These are phyloP conservation scores for Caenorhabditis panamensis DNA, from an alignment of 2,888 invertebrate genomes.

Conservation along the genomic window DNA sequence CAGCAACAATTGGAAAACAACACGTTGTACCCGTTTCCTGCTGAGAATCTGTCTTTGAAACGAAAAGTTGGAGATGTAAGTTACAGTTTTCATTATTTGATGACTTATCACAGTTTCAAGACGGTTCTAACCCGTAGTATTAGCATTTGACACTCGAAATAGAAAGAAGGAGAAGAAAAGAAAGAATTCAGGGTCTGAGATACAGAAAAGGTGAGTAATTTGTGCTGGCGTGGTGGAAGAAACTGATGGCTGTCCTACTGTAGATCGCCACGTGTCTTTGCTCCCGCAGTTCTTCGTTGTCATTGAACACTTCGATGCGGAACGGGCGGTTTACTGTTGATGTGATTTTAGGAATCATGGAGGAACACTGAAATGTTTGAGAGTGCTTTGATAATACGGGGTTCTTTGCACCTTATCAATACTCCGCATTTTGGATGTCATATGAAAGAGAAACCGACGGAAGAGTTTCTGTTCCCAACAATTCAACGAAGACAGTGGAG, in stretches of 20 bases:
- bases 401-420: conserved; percentile 14
- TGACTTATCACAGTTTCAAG: conserved; percentile 5
- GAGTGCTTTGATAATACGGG: background rate
- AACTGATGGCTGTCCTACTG: conserved; percentile 38
- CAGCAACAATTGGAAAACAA: conserved; percentile 30
- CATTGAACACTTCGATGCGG: conserved; percentile 39
- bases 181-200: conserved; percentile 14
- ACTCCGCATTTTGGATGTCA: conserved; percentile 28
- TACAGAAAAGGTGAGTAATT: conserved; percentile 32
- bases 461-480: conserved; percentile 41
- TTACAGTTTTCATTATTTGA: background rate
- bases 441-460: conserved; percentile 40
- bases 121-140: conserved; percentile 27
- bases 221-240: conserved; percentile 33
- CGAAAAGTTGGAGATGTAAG: conserved; percentile 68
- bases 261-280: conserved; percentile 35
- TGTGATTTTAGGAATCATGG: conserved; percentile 37
- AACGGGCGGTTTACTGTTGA: conserved; percentile 18
- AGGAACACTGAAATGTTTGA: conserved; percentile 21
- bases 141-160: background rate
- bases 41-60: conserved; percentile 58
- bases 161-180: background rate
- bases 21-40: conserved; percentile 45
- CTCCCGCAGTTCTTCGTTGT: conserved; percentile 22
- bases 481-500: conserved; percentile 35